A percentile compares a stretch with the other conserved stretches of the same genome.
Conservation (phyloP, 2,113 vertebrate species). For the Paradisaea rubra region DNA sequence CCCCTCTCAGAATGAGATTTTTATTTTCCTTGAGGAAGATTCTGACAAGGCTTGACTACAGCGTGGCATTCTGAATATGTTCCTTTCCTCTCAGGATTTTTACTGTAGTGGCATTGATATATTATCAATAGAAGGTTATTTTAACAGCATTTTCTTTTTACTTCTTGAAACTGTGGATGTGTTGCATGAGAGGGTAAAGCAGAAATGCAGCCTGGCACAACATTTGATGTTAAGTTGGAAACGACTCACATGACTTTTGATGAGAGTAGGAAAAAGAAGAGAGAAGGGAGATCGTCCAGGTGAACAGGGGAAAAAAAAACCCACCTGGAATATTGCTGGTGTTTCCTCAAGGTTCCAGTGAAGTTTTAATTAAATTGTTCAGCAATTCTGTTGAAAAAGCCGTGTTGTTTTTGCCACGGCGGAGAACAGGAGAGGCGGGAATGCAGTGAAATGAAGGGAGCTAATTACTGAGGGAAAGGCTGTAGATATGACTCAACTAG, state of each 20-base stretch:
- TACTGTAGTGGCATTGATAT: not conserved
- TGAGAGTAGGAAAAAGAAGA: not conserved
- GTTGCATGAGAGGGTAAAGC: not conserved
- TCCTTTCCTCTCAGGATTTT: not conserved
- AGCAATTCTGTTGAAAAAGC: not conserved
- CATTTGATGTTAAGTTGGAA: not conserved
- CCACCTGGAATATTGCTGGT: not conserved
- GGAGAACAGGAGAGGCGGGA: not conserved
- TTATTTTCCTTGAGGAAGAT: not conserved
- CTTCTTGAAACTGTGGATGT: not conserved
- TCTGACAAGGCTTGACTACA: not conserved
- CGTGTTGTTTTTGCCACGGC: accelerated
- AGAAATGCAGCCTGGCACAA: not conserved
- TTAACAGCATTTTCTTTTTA: not conserved
- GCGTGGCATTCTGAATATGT: accelerated
- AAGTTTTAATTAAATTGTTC: not conserved
- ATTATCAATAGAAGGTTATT: not conserved
- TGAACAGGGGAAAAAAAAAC: not conserved
- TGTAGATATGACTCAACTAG: not conserved
- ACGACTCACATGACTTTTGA: not conserved
- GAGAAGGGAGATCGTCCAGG: not conserved
- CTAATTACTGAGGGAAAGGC: conserved; percentile 15
- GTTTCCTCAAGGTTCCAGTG: not conserved
- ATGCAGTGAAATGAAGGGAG: not conserved
- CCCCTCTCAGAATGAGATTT: not conserved